Conservation (phyloP, 2,888 invertebrate genomes). For the Latrodectus elegans region DNA sequence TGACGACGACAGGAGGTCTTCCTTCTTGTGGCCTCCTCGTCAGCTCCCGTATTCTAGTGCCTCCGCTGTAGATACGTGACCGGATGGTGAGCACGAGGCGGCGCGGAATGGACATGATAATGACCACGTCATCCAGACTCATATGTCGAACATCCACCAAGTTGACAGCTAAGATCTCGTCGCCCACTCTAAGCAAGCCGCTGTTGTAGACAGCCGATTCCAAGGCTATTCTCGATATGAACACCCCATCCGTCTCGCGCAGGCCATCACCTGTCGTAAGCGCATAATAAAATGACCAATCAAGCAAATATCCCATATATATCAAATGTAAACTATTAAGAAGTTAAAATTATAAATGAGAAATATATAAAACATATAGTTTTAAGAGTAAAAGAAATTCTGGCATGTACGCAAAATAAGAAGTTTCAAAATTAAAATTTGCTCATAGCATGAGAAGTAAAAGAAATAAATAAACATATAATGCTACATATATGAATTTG, state of each 20-base stretch:
- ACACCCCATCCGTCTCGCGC: constrained; percentile 95
- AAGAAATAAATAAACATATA: too few relatives aligned
- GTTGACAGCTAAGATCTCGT: constrained; percentile 98
- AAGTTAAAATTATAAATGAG: too few relatives aligned
- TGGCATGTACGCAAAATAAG: too few relatives aligned
- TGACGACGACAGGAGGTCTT: constrained; percentile 89
- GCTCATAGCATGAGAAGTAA: too few relatives aligned
- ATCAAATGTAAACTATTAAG: too few relatives aligned
- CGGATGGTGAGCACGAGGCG: constrained; percentile 94
- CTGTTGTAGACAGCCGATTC: constrained; percentile 98
- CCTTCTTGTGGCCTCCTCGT: constrained; percentile 71
- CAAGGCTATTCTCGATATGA: constrained; percentile 95
- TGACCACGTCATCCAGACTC: constrained; percentile 99
- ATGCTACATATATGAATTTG: too few relatives aligned
- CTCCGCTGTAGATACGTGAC: constrained; percentile 77
- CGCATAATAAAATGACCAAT: too few relatives aligned
- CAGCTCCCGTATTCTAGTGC: constrained; percentile 55
- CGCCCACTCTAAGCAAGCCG: constrained; percentile 95
- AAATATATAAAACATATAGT: too few relatives aligned
- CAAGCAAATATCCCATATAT: too few relatives aligned
- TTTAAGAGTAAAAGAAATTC: too few relatives aligned
- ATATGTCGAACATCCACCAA: constrained; percentile 97
- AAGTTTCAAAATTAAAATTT: too few relatives aligned
- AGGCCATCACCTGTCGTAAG: constrained; percentile 83
- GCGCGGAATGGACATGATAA: constrained; percentile 99